Evolutionary conservation across 2,113 vertebrate species (phyloP).

Genomic region (Channa argus): DNA sequence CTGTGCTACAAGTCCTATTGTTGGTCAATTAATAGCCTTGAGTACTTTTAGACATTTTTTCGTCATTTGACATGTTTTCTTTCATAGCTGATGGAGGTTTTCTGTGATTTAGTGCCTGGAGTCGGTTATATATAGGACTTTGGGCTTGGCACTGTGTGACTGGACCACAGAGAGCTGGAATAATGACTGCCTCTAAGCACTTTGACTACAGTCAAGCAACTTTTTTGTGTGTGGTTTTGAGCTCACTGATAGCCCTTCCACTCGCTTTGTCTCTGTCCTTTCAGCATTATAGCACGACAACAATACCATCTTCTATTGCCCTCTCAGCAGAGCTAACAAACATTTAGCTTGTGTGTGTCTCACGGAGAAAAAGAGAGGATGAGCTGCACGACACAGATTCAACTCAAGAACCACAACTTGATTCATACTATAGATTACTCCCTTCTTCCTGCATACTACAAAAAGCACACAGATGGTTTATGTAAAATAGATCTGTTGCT

Average conservation of each 20-base stretch:
- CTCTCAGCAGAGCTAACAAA: constrained; percentile 52
- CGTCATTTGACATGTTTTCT: constrained; percentile 24
- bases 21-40: constrained; percentile 9
- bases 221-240: constrained; percentile 46
- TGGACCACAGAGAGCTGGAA: constrained; percentile 53
- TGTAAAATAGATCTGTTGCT: too few relatives aligned
- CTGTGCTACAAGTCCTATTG: neutral
- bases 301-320: constrained; percentile 53
- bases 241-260: constrained; percentile 34
- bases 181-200: constrained; percentile 64
- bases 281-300: constrained; percentile 48
- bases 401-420: constrained; percentile 5
- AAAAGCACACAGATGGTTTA: too few relatives aligned
- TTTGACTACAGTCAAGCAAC: constrained; percentile 49
- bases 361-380: constrained; percentile 23
- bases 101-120: constrained; percentile 44
- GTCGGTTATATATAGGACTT: constrained; percentile 47
- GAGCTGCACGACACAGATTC: constrained; percentile 9
- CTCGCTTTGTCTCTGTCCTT: constrained; percentile 45
- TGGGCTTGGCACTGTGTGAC: constrained; percentile 57
- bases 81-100: constrained; percentile 25
- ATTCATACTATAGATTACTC: neutral
- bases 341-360: constrained; percentile 38
- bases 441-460: too few relatives aligned
- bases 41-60: constrained; percentile 5